Conservation (phyloP, 2,888 invertebrate species). For the Plebejus argus region DNA sequence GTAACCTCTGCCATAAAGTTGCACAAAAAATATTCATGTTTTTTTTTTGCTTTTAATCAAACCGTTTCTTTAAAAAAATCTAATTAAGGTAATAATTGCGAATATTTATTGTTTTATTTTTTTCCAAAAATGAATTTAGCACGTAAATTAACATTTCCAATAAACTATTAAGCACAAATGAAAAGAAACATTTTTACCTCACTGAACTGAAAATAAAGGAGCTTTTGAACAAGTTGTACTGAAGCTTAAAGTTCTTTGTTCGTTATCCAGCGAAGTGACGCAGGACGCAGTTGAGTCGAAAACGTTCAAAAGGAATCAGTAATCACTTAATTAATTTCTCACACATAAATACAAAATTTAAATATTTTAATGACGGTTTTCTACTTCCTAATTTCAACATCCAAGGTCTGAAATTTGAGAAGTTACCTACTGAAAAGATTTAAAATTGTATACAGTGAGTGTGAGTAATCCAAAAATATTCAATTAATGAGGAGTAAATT, state of each 20-base stretch:
- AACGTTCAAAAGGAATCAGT: background rate
- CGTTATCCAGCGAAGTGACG: background rate
- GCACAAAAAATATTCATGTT: background rate
- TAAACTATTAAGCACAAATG: background rate
- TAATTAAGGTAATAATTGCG: no score
- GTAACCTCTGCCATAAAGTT: no score
- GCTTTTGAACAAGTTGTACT: conserved; percentile 1
- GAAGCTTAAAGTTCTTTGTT: conserved; percentile 18
- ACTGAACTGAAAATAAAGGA: background rate
- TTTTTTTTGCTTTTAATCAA: background rate
- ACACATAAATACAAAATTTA: background rate
- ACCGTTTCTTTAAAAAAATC: background rate
- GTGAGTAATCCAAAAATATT: no score
- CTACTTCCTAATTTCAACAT: conserved; percentile 11
- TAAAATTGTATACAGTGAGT: no score
- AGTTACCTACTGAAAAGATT: background rate
- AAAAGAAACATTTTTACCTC: background rate
- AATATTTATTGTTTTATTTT: no score
- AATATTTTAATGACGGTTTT: conserved; percentile 7
- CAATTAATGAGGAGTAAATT: no score
- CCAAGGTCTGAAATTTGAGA: conserved; percentile 15
- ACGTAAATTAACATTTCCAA: background rate
- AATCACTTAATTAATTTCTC: background rate
- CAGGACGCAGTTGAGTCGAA: background rate
- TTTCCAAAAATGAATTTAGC: background rate